A percentile compares a stretch with the other conserved stretches of the same genome.
Conservation (phyloP, 2,888 invertebrate genomes). For the Tenthredo amoena region DNA sequence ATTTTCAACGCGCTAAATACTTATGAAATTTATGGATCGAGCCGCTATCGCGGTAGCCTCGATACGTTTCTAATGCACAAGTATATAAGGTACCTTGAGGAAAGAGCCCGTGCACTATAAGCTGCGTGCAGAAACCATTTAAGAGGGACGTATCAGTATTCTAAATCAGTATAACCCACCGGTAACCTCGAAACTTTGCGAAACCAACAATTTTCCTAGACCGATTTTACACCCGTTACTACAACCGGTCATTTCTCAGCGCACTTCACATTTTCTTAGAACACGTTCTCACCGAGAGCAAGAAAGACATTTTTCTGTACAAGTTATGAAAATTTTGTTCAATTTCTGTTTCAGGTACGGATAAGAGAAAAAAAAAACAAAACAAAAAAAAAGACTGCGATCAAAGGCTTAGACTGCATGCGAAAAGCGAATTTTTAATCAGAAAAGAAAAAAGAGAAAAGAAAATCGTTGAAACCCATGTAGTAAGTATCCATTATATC, state of each 20-base stretch:
- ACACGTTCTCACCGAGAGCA: too few relatives aligned
- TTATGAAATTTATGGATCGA: constrained; percentile 14
- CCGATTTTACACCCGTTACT: background rate
- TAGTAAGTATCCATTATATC: background rate
- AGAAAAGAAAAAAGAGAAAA: background rate
- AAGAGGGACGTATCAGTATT: constrained; percentile 2
- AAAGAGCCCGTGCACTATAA: background rate
- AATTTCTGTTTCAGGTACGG: constrained; percentile 18
- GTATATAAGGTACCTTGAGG: background rate
- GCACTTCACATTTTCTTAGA: background rate
- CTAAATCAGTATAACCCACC: background rate
- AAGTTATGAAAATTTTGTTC: too few relatives aligned
- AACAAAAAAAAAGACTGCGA: background rate
- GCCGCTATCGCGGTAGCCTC: background rate
- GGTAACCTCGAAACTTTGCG: constrained; percentile 17
- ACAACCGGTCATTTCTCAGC: background rate
- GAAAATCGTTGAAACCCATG: background rate
- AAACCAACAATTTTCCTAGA: constrained; percentile 36
- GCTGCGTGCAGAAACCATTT: constrained; percentile 45
- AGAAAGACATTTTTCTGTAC: too few relatives aligned
- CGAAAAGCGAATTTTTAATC: background rate
- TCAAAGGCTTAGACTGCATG: constrained; percentile 12
- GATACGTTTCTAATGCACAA: background rate
- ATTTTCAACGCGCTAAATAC: background rate
- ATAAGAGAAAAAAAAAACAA: background rate